Percentiles rank a stretch among this genome's conserved stretches.
phyloP scores from a whole-genome alignment of 2,797 vertebrate species.

The Propithecus deckenii region DNA sequence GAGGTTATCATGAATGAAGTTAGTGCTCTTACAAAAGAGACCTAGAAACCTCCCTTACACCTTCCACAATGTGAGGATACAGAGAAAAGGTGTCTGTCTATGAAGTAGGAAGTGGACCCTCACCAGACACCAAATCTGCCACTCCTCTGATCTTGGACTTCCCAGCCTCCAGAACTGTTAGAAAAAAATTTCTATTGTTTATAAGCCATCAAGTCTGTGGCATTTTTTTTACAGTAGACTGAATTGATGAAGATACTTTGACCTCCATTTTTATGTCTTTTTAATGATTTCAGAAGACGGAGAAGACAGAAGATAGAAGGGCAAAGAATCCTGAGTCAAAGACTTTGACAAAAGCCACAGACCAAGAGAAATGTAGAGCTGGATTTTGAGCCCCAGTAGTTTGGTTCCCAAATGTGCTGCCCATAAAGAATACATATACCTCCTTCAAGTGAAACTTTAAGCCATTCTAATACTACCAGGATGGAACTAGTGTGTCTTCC shows the following conservation, averaged over 20 bases:
- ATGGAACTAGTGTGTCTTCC: not conserved
- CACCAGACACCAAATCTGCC: not conserved
- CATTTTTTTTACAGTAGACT: not conserved
- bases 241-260: not conserved
- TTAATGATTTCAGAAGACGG: not conserved
- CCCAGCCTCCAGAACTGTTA: not conserved
- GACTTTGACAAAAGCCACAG: not conserved
- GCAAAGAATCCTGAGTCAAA: not conserved
- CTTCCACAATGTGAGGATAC: not conserved
- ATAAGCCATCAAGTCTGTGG: not conserved
- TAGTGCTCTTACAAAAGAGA: not conserved
- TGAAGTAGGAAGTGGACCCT: not conserved
- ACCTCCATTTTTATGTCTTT: not conserved
- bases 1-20: not conserved
- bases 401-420: fast-evolving
- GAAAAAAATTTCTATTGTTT: not conserved
- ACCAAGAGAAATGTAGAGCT: not conserved
- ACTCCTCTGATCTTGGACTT: not conserved
- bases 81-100: not conserved
- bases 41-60: not conserved
- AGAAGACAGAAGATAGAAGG: not conserved
- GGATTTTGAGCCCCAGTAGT: not conserved
- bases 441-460: not conserved
- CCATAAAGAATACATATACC: not conserved
- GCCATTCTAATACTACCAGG: too few species aligned